These are phyloP conservation scores for Synchiropus splendidus DNA, from an alignment of 2,113 vertebrate genomes.

Conservation along the genomic window DNA sequence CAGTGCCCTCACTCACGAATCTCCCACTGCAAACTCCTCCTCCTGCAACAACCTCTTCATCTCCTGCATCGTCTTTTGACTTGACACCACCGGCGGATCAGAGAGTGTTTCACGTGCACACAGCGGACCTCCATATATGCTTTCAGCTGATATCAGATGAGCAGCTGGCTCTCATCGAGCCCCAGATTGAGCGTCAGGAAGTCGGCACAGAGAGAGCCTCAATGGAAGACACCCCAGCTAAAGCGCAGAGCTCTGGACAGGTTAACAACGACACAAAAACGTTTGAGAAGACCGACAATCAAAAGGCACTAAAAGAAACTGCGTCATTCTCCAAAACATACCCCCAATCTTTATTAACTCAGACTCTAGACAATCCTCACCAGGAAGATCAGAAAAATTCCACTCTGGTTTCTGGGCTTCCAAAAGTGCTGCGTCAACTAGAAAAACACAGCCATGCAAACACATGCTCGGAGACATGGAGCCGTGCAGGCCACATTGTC, in stretches of 20 bases:
- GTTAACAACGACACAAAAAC: neutral
- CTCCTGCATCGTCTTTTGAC: conserved; percentile 27
- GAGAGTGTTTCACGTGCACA: conserved; percentile 61
- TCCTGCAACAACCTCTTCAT: conserved; percentile 1
- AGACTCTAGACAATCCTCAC: too few relatives aligned
- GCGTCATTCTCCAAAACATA: neutral
- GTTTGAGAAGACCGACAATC: neutral
- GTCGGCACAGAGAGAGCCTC: neutral
- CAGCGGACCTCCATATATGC: conserved; percentile 67
- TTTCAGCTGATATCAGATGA: conserved; percentile 69
- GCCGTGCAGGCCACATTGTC: neutral
- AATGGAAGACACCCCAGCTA: conserved; percentile 3
- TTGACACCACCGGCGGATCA: conserved; percentile 31
- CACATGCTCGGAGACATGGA: conserved; percentile 12
- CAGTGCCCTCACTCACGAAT: neutral
- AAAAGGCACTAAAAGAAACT: conserved; percentile 9
- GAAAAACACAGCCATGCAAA: conserved; percentile 12
- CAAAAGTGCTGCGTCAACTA: conserved; percentile 3
- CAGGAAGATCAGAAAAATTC: conserved; percentile 1
- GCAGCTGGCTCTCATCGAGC: conserved; percentile 63
- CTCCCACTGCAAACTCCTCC: conserved; percentile 2
- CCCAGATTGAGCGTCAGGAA: conserved; percentile 51
- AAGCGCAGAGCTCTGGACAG: conserved; percentile 2
- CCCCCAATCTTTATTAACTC: too few relatives aligned
- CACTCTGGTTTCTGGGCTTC: conserved; percentile 3